Evolutionary conservation across 1,140 invertebrate genomes (phyloP).

Genomic region (Plectrocnemia conspersa): DNA sequence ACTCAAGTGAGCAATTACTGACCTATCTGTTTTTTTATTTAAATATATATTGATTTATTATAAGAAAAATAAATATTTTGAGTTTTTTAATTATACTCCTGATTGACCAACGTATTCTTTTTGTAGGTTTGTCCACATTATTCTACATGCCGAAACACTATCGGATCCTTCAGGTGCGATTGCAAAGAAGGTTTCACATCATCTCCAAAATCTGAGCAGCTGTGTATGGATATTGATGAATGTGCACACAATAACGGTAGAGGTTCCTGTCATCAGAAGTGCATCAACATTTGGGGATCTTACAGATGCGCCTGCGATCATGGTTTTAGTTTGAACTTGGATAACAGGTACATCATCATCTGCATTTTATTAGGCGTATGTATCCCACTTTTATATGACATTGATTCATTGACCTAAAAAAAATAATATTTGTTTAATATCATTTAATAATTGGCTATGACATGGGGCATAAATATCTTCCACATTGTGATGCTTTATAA

Average conservation of each 20-base stretch:
- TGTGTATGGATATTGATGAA: constrained; percentile 65
- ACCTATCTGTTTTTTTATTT: too few species aligned
- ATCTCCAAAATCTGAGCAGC: constrained; percentile 37
- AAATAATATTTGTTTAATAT: too few species aligned
- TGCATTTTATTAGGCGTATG: not conserved
- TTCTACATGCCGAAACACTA: constrained; percentile 69
- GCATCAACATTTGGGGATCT: constrained; percentile 77
- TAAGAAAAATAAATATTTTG: too few species aligned
- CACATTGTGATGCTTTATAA: too few species aligned
- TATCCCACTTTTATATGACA: too few species aligned
- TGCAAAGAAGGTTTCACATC: constrained; percentile 72
- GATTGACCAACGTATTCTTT: constrained; percentile 12
- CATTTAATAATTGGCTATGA: too few species aligned
- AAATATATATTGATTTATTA: too few species aligned
- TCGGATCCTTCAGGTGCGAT: constrained; percentile 75
- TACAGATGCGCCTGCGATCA: constrained; percentile 71
- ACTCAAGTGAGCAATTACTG: too few species aligned
- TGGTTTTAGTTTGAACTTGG: constrained; percentile 66
- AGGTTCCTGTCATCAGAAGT: constrained; percentile 76
- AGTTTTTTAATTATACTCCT: too few species aligned
- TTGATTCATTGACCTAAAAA: too few species aligned
- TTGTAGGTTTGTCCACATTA: constrained; percentile 55
- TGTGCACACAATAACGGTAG: constrained; percentile 51
- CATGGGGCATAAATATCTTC: too few species aligned
- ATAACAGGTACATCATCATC: constrained; percentile 58